These are phyloP conservation scores for Channa maculata DNA, from an alignment of 2,113 vertebrate genomes.

Conservation along the genomic window DNA sequence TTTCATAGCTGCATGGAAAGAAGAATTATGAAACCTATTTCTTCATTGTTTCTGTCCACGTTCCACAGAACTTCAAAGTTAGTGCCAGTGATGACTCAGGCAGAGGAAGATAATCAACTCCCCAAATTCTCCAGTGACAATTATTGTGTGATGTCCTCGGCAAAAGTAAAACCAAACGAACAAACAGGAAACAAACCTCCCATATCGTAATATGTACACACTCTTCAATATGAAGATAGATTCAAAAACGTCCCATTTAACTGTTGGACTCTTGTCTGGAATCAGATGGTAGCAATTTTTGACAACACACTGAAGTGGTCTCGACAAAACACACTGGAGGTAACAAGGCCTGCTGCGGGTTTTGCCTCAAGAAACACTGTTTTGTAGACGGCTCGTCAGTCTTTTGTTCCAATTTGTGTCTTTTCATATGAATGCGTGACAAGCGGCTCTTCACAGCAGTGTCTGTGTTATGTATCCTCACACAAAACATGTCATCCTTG, in stretches of 20 bases:
- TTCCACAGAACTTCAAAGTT: constrained; percentile 38
- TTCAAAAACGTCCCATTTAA: constrained; percentile 40
- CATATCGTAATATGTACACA: constrained; percentile 70
- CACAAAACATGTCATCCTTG: constrained; percentile 12
- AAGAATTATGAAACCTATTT: constrained; percentile 29
- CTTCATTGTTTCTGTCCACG: constrained; percentile 27
- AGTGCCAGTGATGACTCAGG: constrained; percentile 40
- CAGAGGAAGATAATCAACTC: constrained; percentile 48
- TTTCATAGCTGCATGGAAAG: constrained; percentile 36
- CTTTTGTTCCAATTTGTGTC: constrained; percentile 41
- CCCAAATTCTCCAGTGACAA: constrained; percentile 56
- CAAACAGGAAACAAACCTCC: constrained; percentile 66
- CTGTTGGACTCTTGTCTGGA: constrained; percentile 32
- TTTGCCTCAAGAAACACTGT: neutral
- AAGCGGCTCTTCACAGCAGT: constrained; percentile 19
- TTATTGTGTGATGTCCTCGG: constrained; percentile 33
- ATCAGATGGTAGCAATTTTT: constrained; percentile 46
- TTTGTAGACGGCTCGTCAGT: constrained; percentile 16
- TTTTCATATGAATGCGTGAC: constrained; percentile 6
- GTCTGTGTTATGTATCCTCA: constrained; percentile 16
- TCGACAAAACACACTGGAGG: constrained; percentile 27
- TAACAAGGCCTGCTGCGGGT: neutral
- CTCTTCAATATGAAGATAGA: constrained; percentile 81
- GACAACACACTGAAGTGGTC: constrained; percentile 27
- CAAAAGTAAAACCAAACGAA: constrained; percentile 50